Base-by-base conservation (phyloP, 2,113 vertebrate species). In the Sinocyclocheilus grahami region DNA sequence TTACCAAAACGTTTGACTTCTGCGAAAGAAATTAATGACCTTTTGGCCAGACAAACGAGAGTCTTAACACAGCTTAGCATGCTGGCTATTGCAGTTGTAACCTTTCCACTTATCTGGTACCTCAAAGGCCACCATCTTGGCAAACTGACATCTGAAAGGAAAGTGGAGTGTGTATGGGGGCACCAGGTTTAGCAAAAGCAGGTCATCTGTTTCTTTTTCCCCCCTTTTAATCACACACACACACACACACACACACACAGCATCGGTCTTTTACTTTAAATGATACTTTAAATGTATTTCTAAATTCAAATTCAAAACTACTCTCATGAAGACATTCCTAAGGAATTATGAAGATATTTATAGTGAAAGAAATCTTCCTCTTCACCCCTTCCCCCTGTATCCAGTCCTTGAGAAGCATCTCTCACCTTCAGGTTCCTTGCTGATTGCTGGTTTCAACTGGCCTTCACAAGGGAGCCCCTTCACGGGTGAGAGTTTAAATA, bases 401-500 rank as follows among this genome's bases (percentile, higher is more conserved):
- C 53, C 22, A 72, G 11, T 13, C 48, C 37, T 51, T 72, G 33
- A 60, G 27, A 79, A 14, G 9, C 6, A 16, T 62, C 78, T 42
- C 78, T 22, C 77, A 72, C 67, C 85, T 69, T 76, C 83, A 42
- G 81, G 65, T 67, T 82, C 63, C 42, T 69, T n/a, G 60, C 48
- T 83, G 81, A 83, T 72, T 71, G 79, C 87, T 79, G 58, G 85
- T 90, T 91, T 90, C 88, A 86, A 87, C 87, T 86, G 88, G 90
- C 85, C 90, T 90, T 91, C 90, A 90, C 92, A 90, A 89, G 91
- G 91, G 85, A 84, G 83, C 89, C 86, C 90, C 51, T 91, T 90
- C 91, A 93, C 86, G 78, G 83, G 84, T 78, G 85, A 85, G 84
- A 90, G 83, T 78, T 90, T 93, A 93, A 95, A 95, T 91, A 88